Percentiles rank a stretch among this genome's conserved stretches.
phyloP scores from a whole-genome alignment of 2,888 invertebrate species.

The Leptinotarsa juncta region DNA sequence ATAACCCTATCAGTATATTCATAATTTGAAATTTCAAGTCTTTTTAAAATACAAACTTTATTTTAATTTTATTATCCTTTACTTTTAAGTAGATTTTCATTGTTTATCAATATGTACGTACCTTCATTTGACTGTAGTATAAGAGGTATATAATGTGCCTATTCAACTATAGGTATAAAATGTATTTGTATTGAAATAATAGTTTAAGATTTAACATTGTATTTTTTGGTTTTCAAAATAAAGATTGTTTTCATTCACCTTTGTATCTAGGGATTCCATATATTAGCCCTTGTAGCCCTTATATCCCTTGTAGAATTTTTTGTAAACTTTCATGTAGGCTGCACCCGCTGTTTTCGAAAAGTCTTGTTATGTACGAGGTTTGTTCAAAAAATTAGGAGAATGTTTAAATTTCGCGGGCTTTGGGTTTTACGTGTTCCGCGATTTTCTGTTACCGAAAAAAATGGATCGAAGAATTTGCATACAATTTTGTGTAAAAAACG shows the following conservation, averaged over 20 bases:
- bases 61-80: not conserved
- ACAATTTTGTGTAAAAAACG: too few species aligned
- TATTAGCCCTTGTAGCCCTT: too few species aligned
- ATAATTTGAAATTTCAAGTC: not conserved
- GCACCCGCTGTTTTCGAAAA: too few species aligned
- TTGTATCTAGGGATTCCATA: not conserved
- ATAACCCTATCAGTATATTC: not conserved
- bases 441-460: too few species aligned
- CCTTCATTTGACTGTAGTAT: not conserved
- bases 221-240: constrained; percentile 11
- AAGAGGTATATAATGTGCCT: constrained; percentile 15
- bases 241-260: constrained; percentile 18
- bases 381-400: too few species aligned
- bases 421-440: too few species aligned
- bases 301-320: too few species aligned
- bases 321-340: too few species aligned
- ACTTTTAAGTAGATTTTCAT: constrained; percentile 5
- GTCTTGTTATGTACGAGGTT: too few species aligned
- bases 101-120: constrained; percentile 7
- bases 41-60: not conserved
- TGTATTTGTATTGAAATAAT: constrained; percentile 11
- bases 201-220: constrained; percentile 10
- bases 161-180: not conserved
- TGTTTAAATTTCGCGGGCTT: too few species aligned
- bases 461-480: too few species aligned